Base-by-base conservation (phyloP, 2,888 invertebrate species). In the Leptopilina myrica region DNA sequence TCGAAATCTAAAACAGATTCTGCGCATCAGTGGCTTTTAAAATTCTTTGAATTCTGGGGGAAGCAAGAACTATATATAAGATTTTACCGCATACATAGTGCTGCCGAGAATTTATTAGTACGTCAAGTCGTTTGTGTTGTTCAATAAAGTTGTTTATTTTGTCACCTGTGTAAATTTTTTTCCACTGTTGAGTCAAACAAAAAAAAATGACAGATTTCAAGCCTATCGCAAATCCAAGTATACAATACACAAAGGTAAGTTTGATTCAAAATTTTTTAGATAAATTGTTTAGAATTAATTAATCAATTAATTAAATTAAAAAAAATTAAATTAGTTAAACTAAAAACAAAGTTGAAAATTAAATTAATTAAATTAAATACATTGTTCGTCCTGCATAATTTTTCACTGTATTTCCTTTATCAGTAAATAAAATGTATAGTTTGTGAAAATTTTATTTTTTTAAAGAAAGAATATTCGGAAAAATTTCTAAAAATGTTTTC, bases 171-270 rank as follows among this genome's bases (percentile, higher is more conserved):
- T 5, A 33, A 33, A 33, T 49, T 49, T 12, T 49, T 12, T 49
- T 49, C 12, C 49, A 49, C 12, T 49, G 49, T 49, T 5, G 14
- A 56, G 33, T 33, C 33, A 33, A 33, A 33, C 33, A 67, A 40
- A 76, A 64, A 49, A 82, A 66, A 49, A 83, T 83, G 81, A 64
- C 43, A 12, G 46, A 64, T 33, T 67, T 77, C 12, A 56, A 80
- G 40, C 82, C 83, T 2, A 78, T 14, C 8, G 12, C 80, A 26
- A 79, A 83, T 56, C 81, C 79, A 9, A 64, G 79, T 66, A 80
- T 83, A 26, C 69, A 81, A 69, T 83, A 77, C 59, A 80, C 83
- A 5, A 79, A 83, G 81, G 83, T 83, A 81, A 56, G 26, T 78
- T 64, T 20, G 8, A 53, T 56, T 40, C 20, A 1, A n/a, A 8